Percentiles rank a stretch among this genome's conserved stretches.
These are phyloP conservation scores for Planiliza haematocheilus DNA, from an alignment of 2,113 vertebrate genomes.

Conservation along the genomic window DNA sequence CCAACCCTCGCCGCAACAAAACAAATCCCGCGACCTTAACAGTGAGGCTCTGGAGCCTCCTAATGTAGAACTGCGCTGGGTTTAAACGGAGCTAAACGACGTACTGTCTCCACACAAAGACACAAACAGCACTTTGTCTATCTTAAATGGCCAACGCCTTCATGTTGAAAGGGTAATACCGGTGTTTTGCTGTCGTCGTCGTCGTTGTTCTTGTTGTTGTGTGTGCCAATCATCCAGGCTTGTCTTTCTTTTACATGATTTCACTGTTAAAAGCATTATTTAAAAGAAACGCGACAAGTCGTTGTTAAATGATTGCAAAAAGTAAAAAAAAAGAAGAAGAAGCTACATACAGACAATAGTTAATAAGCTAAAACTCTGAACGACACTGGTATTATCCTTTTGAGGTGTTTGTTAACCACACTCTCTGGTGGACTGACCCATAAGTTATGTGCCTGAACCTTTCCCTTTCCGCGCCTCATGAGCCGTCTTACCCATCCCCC, in stretches of 20 bases:
- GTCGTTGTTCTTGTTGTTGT: conserved; percentile 16
- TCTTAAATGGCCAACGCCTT: conserved; percentile 39
- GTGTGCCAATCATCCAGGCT: conserved; percentile 40
- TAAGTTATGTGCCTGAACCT: conserved; percentile 61
- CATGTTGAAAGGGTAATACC: conserved; percentile 25
- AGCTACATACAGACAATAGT: conserved; percentile 20
- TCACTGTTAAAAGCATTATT: background rate
- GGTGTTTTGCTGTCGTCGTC: background rate
- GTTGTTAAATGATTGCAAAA: background rate
- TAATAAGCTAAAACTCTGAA: conserved; percentile 53
- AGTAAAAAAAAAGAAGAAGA: too few relatives aligned
- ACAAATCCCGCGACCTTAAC: conserved; percentile 15
- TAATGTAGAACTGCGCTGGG: background rate
- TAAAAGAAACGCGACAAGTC: conserved; percentile 3
- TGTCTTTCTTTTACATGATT: conserved; percentile 12
- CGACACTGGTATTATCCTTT: conserved; percentile 50
- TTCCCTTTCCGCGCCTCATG: background rate
- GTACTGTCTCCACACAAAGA: conserved; percentile 4
- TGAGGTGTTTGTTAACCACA: conserved; percentile 21
- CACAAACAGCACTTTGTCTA: conserved; percentile 61
- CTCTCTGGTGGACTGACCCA: conserved; percentile 2
- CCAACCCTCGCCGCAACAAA: conserved; percentile 1
- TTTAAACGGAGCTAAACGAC: background rate
- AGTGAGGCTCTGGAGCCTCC: background rate
- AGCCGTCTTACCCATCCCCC: background rate